phyloP scores from a whole-genome alignment of 1,140 invertebrate genomes.

The Mycetomoellerius zeteki region DNA sequence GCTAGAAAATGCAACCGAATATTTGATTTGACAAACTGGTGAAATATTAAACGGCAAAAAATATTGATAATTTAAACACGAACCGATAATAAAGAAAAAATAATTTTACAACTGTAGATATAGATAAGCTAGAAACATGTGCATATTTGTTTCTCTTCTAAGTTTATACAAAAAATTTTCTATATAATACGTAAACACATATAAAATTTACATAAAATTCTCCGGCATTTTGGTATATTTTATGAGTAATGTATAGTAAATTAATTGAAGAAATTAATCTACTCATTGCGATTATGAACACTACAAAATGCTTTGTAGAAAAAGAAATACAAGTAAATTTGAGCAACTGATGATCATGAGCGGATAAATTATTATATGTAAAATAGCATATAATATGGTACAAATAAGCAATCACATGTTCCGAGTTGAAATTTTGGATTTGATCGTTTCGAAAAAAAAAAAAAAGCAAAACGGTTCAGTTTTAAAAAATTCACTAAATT shows the following conservation, averaged over 20 bases:
- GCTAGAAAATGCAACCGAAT: not conserved
- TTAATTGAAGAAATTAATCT: not conserved
- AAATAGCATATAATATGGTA: not conserved
- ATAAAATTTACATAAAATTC: not conserved
- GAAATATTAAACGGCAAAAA: not conserved
- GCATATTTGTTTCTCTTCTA: not conserved
- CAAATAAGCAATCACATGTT: too few species aligned
- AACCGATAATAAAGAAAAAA: constrained; percentile 7
- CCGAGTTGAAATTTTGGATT: too few species aligned
- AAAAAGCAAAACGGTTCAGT: too few species aligned
- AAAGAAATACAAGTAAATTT: not conserved
- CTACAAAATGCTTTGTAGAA: not conserved
- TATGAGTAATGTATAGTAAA: not conserved
- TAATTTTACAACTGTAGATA: not conserved
- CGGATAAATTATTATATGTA: not conserved
- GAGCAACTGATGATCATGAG: not conserved
- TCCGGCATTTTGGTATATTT: not conserved
- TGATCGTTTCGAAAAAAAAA: too few species aligned
- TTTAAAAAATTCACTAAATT: not conserved
- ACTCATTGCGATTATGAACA: not conserved
- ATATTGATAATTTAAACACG: not conserved
- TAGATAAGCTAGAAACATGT: not conserved
- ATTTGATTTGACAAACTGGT: not conserved
- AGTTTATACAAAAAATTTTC: not conserved
- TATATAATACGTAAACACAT: not conserved